These are phyloP conservation scores for Iselma pallidipennis DNA, from an alignment of 2,888 invertebrate genomes.

Conservation along the genomic window DNA sequence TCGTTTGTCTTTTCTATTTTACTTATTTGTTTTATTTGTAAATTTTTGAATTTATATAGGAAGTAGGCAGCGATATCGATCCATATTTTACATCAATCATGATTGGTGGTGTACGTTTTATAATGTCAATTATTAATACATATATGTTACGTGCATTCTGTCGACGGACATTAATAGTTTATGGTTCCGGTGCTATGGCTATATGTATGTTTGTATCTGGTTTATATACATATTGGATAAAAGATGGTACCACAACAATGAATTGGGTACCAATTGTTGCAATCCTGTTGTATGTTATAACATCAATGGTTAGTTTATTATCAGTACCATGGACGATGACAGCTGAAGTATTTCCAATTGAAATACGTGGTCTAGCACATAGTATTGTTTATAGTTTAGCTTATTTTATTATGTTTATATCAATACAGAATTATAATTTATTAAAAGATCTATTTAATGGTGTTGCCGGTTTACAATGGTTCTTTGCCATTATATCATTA, in stretches of 20 bases:
- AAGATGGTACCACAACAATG: slow-evolving; percentile 45
- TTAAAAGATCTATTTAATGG: slow-evolving; percentile 53
- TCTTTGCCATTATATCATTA: slow-evolving; percentile 59
- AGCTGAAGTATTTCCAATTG: slow-evolving; percentile 64
- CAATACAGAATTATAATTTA: slow-evolving; percentile 59
- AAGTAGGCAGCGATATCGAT: slow-evolving; percentile 57
- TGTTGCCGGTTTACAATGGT: slow-evolving; percentile 60
- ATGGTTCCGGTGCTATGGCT: slow-evolving; percentile 60
- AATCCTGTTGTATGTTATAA: slow-evolving; percentile 62
- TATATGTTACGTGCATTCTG: slow-evolving; percentile 58
- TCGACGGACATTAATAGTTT: slow-evolving; percentile 58
- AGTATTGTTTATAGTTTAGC: slow-evolving; percentile 61
- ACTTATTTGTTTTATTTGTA: too few species aligned
- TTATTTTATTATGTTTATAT: slow-evolving; percentile 62
- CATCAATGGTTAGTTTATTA: slow-evolving; percentile 63
- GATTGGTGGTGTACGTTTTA: slow-evolving; percentile 59
- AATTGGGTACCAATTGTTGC: slow-evolving; percentile 59
- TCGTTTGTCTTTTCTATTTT: not conserved
- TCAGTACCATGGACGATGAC: slow-evolving; percentile 67
- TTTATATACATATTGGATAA: slow-evolving; percentile 56
- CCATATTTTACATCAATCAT: slow-evolving; percentile 59
- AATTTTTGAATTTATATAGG: slow-evolving; percentile 49
- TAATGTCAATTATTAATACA: slow-evolving; percentile 61
- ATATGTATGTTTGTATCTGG: slow-evolving; percentile 61
- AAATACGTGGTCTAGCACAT: slow-evolving; percentile 64